Evolutionary conservation across 2,113 vertebrate genomes (phyloP), one percentile per base, ranked within the genome.

Genomic region (Romanogobio albipinnatus): DNA sequence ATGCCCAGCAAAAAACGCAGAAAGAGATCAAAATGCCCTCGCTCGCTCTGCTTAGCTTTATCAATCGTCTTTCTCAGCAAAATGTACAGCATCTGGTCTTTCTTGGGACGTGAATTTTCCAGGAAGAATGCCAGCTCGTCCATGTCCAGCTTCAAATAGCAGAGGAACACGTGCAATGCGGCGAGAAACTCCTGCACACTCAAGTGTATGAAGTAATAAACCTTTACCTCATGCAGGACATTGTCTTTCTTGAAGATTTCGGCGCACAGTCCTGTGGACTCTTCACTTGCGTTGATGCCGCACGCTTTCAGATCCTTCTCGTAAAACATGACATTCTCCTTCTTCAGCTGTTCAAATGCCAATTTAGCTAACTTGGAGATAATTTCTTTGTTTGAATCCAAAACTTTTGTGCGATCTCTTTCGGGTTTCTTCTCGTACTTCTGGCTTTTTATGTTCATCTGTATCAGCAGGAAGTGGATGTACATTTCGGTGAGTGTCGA

Each of bases 1-100:
- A 90, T 79, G 47, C 90, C 88, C 22, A 89, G 73, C 29, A 90
- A 71, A 61, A 90, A 90, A 13, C 88, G 76, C 19, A 90, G 64
- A 22, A 90, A 89, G 39, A 89, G 82, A 22, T 90, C 87, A 1
- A 87, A 58, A 61, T 90, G 88, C 17, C 88, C 88, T 33, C 74
- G 86, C 9, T 82, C 58, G 4, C 56, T 88, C 13, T 39, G 9
- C 24, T 62, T 26, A 7, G 82, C 81, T 53, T 86, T 84, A 33
- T 73, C 86, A 22, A 87, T 75, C 1, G 85, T 84, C 22, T 77
- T 74, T 62, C 36, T 86, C 26, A 87, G 81, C n/a, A 90, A 24
- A 13, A 74, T 29, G 7, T 83, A 75, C 59, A 88, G 77, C 61
- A 29, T 56, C 19, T 56, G 51, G 11, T 61, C 14, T 39, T 83